Percentiles rank a stretch among this genome's conserved stretches.
phyloP scores from a whole-genome alignment of 1,140 invertebrate species.

The Venturia canescens region DNA sequence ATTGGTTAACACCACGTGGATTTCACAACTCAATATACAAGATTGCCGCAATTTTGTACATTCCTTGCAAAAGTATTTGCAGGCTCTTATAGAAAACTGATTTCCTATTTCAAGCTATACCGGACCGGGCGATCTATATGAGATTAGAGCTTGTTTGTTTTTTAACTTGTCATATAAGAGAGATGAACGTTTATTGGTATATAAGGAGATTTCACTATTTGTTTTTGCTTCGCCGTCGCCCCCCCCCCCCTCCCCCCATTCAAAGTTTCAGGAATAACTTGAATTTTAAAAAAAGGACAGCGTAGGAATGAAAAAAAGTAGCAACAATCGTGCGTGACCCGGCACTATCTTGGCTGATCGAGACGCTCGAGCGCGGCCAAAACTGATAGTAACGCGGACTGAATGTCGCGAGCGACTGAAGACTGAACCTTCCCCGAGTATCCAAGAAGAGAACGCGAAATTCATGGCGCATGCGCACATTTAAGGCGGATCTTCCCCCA shows the following conservation, averaged over 20 bases:
- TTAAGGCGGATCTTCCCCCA: conserved; percentile 57
- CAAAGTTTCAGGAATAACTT: no score
- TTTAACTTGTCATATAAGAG: no score
- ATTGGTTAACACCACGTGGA: neutral
- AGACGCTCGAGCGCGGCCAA: conserved; percentile 46
- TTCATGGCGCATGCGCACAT: conserved; percentile 72
- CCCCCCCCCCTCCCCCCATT: no score
- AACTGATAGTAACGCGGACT: conserved; percentile 73
- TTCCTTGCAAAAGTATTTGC: neutral
- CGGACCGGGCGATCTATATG: no score
- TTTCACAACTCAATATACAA: conserved; percentile 14
- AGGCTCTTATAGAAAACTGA: neutral
- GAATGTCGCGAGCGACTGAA: conserved; percentile 77
- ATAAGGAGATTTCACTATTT: no score
- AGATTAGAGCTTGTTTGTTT: no score
- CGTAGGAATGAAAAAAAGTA: neutral
- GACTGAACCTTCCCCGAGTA: conserved; percentile 70
- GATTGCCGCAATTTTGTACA: neutral
- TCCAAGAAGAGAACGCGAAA: conserved; percentile 68
- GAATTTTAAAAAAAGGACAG: no score
- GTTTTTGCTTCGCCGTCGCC: no score
- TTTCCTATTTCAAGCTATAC: no score
- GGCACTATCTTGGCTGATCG: conserved; percentile 37
- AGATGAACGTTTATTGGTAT: no score
- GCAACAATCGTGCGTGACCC: conserved; percentile 38